Percentiles rank a stretch among this genome's conserved stretches.
These are phyloP conservation scores for Chiloscyllium plagiosum DNA, from an alignment of 2,113 vertebrate species.

Conservation along the genomic window DNA sequence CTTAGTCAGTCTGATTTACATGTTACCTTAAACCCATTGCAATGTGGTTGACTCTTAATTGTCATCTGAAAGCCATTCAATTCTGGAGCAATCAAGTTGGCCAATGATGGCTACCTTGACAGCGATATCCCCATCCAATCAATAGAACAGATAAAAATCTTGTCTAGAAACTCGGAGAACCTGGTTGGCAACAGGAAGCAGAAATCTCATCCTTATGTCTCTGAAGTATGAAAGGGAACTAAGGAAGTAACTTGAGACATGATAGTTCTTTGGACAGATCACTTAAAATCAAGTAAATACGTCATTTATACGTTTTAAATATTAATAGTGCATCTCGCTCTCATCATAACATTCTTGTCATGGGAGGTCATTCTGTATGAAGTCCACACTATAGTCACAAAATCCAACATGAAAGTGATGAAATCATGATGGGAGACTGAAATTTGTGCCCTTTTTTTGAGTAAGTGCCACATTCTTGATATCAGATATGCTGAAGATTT, in stretches of 20 bases:
- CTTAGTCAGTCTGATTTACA: too few species aligned
- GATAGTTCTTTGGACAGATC: background rate
- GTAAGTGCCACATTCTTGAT: background rate
- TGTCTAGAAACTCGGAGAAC: background rate
- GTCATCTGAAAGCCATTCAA: too few species aligned
- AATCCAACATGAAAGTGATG: background rate
- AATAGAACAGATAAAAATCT: too few species aligned
- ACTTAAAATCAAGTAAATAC: background rate
- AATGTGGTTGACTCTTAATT: too few species aligned
- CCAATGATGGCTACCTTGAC: too few species aligned
- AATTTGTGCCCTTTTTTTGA: background rate
- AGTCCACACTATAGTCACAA: background rate
- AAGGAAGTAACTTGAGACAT: background rate
- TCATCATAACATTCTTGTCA: background rate
- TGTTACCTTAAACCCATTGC: too few species aligned
- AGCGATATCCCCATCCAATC: too few species aligned
- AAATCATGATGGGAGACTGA: background rate
- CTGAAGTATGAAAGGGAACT: background rate
- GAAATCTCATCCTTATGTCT: background rate
- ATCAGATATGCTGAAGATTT: background rate
- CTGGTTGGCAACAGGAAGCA: background rate
- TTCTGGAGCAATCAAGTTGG: too few species aligned
- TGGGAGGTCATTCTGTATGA: background rate
- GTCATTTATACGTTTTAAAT: conserved; percentile 10
- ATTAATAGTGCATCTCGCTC: background rate